These are phyloP conservation scores for Lysandra coridon DNA, from an alignment of 2,888 invertebrate genomes.

Conservation along the genomic window DNA sequence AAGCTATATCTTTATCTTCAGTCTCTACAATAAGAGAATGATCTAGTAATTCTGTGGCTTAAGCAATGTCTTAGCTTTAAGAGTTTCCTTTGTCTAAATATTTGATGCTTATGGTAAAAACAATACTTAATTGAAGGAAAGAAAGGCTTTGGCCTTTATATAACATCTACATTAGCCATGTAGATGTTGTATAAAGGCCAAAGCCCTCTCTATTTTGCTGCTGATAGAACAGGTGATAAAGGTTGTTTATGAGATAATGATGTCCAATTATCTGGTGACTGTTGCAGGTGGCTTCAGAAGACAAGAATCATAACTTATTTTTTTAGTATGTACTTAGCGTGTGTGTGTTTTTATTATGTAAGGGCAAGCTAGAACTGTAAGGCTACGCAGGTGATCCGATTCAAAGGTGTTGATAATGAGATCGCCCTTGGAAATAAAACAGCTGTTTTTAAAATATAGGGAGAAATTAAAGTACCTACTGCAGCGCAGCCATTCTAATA, in stretches of 20 bases:
- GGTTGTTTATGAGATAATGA: background rate
- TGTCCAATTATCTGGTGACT: background rate
- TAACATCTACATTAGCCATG: too few species aligned
- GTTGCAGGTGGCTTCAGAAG: background rate
- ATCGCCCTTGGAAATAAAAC: background rate
- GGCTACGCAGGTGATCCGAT: conserved; percentile 9
- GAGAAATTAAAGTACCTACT: background rate
- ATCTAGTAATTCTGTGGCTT: background rate
- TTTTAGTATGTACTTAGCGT: background rate
- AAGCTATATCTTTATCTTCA: background rate
- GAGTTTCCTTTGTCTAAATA: background rate
- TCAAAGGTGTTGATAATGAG: conserved; percentile 10
- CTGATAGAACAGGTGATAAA: background rate
- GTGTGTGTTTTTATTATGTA: too few species aligned
- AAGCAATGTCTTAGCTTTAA: background rate
- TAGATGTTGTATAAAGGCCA: too few species aligned
- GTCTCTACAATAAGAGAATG: background rate
- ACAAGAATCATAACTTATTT: conserved; percentile 10
- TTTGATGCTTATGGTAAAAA: too few species aligned
- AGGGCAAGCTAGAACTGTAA: background rate
- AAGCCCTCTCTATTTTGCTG: too few species aligned
- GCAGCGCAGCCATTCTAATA: background rate
- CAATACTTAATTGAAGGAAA: too few species aligned
- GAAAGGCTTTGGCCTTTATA: too few species aligned
- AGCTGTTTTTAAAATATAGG: background rate